Percentiles rank a stretch among this genome's conserved stretches.
These are phyloP conservation scores for Agrochola macilenta DNA, from an alignment of 2,888 invertebrate genomes.

Conservation along the genomic window DNA sequence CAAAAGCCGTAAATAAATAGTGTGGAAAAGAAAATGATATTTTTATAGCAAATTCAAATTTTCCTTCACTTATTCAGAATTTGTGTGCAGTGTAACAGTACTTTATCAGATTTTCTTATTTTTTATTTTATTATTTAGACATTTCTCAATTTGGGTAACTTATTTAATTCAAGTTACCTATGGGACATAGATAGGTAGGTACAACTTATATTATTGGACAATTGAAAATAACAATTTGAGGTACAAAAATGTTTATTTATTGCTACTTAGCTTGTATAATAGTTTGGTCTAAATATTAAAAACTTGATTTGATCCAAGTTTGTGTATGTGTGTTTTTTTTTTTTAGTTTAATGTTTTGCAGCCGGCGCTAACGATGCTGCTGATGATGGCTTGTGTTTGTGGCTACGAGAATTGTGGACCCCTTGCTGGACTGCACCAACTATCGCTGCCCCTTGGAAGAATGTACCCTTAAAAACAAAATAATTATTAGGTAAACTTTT, in stretches of 20 bases:
- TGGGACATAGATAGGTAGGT: too few relatives aligned
- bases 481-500: not conserved
- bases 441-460: slow-evolving; percentile 74
- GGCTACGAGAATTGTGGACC: slow-evolving; percentile 66
- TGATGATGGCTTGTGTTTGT: slow-evolving; percentile 63
- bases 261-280: not conserved
- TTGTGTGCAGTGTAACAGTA: not conserved
- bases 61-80: not conserved
- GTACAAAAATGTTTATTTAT: slow-evolving; percentile 11
- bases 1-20: slow-evolving; percentile 33
- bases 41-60: not conserved
- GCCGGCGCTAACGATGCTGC: slow-evolving; percentile 16
- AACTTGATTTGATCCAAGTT: not conserved
- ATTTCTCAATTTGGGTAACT: too few relatives aligned
- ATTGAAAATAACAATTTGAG: not conserved
- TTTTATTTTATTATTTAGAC: not conserved
- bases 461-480: slow-evolving; percentile 70
- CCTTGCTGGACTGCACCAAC: slow-evolving; percentile 72
- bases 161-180: not conserved
- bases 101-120: not conserved
- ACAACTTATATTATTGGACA: not conserved
- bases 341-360: slow-evolving; percentile 45
- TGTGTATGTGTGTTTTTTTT: too few relatives aligned
- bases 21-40: not conserved
- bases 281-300: not conserved